Evolutionary conservation across 2,888 invertebrate species (phyloP).

Genomic region (Eupsilia transversa): DNA sequence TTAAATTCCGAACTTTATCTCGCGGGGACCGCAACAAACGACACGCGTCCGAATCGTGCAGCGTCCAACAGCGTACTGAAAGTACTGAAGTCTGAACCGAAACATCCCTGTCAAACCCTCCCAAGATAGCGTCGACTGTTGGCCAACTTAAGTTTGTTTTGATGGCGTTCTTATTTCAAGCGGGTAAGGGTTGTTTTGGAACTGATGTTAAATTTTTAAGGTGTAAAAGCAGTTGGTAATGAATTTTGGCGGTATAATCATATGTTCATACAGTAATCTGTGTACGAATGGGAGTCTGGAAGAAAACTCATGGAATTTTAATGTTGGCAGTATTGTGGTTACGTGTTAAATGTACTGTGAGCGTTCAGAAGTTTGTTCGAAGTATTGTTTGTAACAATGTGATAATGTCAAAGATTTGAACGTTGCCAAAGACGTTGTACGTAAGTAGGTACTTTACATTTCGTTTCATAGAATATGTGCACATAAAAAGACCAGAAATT

Average conservation of each 20-base stretch:
- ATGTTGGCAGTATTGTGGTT: slow-evolving; percentile 64
- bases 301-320: slow-evolving; percentile 74
- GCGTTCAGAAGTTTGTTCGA: slow-evolving; percentile 30
- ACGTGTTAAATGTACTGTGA: slow-evolving; percentile 62
- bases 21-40: slow-evolving; percentile 50
- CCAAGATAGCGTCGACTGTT: slow-evolving; percentile 30
- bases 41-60: slow-evolving; percentile 44
- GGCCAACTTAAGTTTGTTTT: not conserved
- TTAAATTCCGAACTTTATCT: slow-evolving; percentile 66
- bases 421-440: slow-evolving; percentile 41
- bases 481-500: not conserved
- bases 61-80: slow-evolving; percentile 61
- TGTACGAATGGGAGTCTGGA: slow-evolving; percentile 68
- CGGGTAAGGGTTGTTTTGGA: slow-evolving; percentile 15
- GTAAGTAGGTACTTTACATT: slow-evolving; percentile 1
- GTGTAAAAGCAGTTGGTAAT: slow-evolving; percentile 40
- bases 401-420: slow-evolving; percentile 46
- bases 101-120: slow-evolving; percentile 50
- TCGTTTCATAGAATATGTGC: not conserved
- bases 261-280: slow-evolving; percentile 74
- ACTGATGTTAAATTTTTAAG: slow-evolving; percentile 31
- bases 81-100: not conserved
- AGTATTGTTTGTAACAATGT: slow-evolving; percentile 33
- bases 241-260: slow-evolving; percentile 58
- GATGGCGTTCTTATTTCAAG: slow-evolving; percentile 34